Evolutionary conservation across 1,140 invertebrate species (phyloP).

Genomic region (Bombus polaris): DNA sequence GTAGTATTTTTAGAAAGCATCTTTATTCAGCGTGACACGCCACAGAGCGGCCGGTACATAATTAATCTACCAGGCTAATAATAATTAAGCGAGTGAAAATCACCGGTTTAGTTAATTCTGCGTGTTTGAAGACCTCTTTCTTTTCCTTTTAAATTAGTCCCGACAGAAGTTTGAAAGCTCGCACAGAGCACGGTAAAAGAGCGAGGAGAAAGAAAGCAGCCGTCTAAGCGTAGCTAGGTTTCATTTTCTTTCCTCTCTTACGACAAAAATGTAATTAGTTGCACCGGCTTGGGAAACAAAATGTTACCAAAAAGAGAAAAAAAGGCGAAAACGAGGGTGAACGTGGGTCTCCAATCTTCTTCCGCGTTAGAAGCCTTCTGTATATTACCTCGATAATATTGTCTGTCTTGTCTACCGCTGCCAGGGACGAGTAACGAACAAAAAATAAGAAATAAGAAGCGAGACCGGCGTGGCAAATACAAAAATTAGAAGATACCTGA

Average conservation of each 20-base stretch:
- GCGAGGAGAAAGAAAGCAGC: not conserved
- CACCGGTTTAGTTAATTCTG: not conserved
- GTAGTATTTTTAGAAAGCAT: not conserved
- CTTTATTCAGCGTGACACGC: not conserved
- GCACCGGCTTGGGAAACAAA: not conserved
- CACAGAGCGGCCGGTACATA: not conserved
- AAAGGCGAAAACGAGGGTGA: not conserved
- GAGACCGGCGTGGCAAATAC: not conserved
- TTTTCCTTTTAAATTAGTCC: not conserved
- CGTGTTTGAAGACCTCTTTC: too few species aligned
- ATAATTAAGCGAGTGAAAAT: not conserved
- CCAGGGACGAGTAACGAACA: slow-evolving; percentile 21
- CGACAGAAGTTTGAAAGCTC: not conserved
- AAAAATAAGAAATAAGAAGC: slow-evolving; percentile 31
- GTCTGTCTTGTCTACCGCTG: slow-evolving; percentile 11
- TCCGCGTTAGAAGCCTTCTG: slow-evolving; percentile 21
- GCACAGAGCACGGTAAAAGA: too few species aligned
- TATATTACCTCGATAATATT: slow-evolving; percentile 51
- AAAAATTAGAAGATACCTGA: slow-evolving; percentile 23
- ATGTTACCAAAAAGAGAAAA: slow-evolving; percentile 4
- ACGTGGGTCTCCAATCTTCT: slow-evolving; percentile 27
- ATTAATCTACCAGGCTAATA: not conserved
- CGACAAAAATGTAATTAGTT: slow-evolving; percentile 59
- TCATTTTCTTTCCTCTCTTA: slow-evolving; percentile 41
- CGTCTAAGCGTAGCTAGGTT: not conserved